Evolutionary conservation across 2,888 invertebrate species (phyloP), one percentile per base, ranked within the genome.

Genomic region (Physocephala rufipes): DNA sequence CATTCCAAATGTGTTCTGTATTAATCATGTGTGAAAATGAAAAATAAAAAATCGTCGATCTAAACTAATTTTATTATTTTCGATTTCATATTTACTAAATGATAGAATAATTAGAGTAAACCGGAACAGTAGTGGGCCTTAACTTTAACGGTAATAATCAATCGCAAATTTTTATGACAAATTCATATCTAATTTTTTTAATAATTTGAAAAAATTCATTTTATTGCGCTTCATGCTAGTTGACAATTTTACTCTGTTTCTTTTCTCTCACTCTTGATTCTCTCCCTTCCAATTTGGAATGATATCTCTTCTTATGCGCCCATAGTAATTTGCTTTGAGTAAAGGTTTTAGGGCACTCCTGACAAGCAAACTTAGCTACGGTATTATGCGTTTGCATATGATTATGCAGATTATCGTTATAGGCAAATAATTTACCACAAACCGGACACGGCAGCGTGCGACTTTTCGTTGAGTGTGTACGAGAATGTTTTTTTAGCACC

Each of bases 401-500:
- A 53, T 21, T 51, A 1, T 61, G 61, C 16, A 68, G 24, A 51
- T 62, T 36, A 51, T 68, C 68, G 15, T 61, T 62, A 36, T 49
- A 68, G 24, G 61, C 21, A 51, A 68, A 68, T 16, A 68, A 19
- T 36, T 68, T 68, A 36, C 62, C 62, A 51, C 68, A 68, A 30
- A 19, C n/a, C 2, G 68, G 68, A 51, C 68, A 68, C 4, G 68
- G 68, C 4, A 68, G 28, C 2, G 62, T 68, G 5, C 30, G 51
- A 4, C 51, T 36, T 5, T 30, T 26, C 9, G 19, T 45, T n/a
- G 21, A 16, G 30, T 68, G 68, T 3, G 68, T 68, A 1, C 61
- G 62, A 43, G 16, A 26, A 30, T 68, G 68, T 47, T 68, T 68
- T 51, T 62, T 61, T 16, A 68, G n/a, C 43, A 68, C 68, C 68